A percentile compares a stretch with the other conserved stretches of the same genome.
Conservation (phyloP, 2,888 invertebrate species). For the Agriopis marginaria region DNA sequence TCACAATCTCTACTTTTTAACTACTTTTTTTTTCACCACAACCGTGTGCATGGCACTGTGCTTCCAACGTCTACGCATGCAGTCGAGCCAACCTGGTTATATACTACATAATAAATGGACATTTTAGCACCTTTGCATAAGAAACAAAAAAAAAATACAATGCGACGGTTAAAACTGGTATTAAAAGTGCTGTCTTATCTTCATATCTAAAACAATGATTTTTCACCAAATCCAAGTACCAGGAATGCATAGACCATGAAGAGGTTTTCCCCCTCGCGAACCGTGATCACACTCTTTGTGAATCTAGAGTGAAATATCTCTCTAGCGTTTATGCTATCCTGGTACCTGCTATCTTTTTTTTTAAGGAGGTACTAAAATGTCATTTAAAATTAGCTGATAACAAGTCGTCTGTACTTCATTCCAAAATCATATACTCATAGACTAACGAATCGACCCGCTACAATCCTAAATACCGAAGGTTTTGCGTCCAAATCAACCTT, state of each 20-base stretch:
- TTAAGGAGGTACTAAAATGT: constrained; percentile 15
- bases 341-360: too few species aligned
- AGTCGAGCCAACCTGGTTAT: constrained; percentile 61
- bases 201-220: too few species aligned
- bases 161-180: neutral
- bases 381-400: neutral
- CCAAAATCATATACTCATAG: constrained; percentile 3
- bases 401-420: neutral
- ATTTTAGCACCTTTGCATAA: constrained; percentile 22
- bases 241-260: too few species aligned
- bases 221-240: too few species aligned
- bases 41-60: constrained; percentile 82
- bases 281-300: too few species aligned
- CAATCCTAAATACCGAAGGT: constrained; percentile 20
- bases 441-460: constrained; percentile 32
- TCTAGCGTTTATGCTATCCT: too few species aligned
- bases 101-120: constrained; percentile 17
- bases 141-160: neutral
- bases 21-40: constrained; percentile 74
- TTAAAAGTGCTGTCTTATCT: neutral
- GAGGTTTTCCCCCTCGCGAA: too few species aligned
- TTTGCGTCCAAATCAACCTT: constrained; percentile 24
- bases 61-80: constrained; percentile 78
- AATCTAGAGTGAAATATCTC: too few species aligned
- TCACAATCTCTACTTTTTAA: constrained; percentile 72